Evolutionary conservation across 2,888 invertebrate species (phyloP).

Genomic region (Tipula helvola): DNA sequence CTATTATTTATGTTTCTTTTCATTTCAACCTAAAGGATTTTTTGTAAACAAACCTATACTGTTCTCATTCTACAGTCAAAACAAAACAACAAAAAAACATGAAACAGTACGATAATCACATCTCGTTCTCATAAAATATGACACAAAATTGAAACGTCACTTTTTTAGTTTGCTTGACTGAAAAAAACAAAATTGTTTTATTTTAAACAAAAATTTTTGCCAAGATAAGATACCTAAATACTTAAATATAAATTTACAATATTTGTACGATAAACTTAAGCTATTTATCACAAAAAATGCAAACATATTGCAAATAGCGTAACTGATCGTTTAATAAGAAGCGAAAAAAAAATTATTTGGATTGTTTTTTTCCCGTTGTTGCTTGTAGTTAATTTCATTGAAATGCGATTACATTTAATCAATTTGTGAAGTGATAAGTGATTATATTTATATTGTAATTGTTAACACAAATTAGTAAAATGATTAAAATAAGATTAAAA

Average conservation of each 20-base stretch:
- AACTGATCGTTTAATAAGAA: background rate
- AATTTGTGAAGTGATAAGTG: background rate
- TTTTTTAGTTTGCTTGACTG: background rate
- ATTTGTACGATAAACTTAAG: background rate
- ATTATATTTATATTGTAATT: background rate
- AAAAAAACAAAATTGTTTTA: background rate
- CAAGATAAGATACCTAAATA: background rate
- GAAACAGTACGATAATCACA: background rate
- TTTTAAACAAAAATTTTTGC: background rate
- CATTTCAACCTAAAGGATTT: background rate
- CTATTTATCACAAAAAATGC: background rate
- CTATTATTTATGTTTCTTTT: background rate
- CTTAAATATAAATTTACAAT: background rate
- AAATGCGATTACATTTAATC: background rate
- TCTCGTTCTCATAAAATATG: background rate
- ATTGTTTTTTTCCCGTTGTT: background rate
- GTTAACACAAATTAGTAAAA: background rate
- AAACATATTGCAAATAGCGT: background rate
- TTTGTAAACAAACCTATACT: background rate
- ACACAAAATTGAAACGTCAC: background rate
- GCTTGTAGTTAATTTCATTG: background rate
- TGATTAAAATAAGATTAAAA: background rate
- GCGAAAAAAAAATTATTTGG: background rate
- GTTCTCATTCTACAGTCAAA: background rate
- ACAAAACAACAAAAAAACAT: background rate